A percentile compares a stretch with the other conserved stretches of the same genome.
Conservation (phyloP, 1,140 invertebrate species). For the Theocolax elegans region DNA sequence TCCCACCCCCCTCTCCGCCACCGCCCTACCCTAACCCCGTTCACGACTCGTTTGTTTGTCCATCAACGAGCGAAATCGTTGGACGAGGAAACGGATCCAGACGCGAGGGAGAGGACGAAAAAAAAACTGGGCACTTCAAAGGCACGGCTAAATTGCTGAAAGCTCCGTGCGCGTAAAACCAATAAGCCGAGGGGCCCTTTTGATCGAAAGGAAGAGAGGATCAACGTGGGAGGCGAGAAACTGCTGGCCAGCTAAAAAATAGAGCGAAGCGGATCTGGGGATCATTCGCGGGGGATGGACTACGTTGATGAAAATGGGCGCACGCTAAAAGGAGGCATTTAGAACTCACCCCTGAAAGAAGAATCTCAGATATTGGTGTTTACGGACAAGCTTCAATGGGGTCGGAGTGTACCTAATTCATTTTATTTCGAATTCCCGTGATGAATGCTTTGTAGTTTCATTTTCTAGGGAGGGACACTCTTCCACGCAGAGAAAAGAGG, state of each 20-base stretch:
- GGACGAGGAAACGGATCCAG: background rate
- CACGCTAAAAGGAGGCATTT: background rate
- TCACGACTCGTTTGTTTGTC: constrained; percentile 19
- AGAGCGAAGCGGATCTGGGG: background rate
- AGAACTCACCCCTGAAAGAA: background rate
- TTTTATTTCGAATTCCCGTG: too few relatives aligned
- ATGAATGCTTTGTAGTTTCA: too few relatives aligned
- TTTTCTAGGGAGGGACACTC: too few relatives aligned
- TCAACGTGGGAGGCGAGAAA: background rate
- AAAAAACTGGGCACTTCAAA: constrained; percentile 37
- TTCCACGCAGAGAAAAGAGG: too few relatives aligned
- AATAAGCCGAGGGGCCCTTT: constrained; percentile 50
- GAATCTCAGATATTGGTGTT: background rate
- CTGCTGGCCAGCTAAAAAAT: background rate
- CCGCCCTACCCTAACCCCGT: too few relatives aligned
- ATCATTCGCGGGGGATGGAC: constrained; percentile 4
- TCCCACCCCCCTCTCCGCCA: background rate
- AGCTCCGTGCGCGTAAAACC: constrained; percentile 50
- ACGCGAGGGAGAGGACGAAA: background rate
- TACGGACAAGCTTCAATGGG: too few relatives aligned
- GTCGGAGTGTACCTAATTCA: too few relatives aligned
- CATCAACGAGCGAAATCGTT: constrained; percentile 4
- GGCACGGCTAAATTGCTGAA: constrained; percentile 50
- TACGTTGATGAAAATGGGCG: constrained; percentile 18
- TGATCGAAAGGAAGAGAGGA: constrained; percentile 18